A percentile compares a stretch with the other conserved stretches of the same genome.
Evolutionary conservation across 2,888 invertebrate genomes (phyloP).

Genomic region (Hedya salicella): DNA sequence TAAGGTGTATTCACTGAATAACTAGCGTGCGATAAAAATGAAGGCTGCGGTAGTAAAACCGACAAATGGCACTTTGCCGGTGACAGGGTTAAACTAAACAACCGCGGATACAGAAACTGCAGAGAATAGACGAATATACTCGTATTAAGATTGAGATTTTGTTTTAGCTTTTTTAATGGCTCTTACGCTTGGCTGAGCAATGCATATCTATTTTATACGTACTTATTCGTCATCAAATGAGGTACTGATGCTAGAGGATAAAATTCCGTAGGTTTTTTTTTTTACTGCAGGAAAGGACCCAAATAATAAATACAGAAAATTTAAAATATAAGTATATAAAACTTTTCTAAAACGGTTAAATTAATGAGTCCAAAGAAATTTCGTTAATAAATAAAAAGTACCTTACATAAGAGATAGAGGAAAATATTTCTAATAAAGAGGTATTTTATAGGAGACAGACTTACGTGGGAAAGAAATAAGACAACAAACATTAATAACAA

Average conservation of each 20-base stretch:
- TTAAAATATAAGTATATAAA: no score
- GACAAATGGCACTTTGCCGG: slow-evolving; percentile 83
- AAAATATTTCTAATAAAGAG: neutral
- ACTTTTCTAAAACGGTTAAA: no score
- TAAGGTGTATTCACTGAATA: slow-evolving; percentile 41
- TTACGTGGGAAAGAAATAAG: slow-evolving; percentile 29
- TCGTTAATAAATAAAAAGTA: no score
- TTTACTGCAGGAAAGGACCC: no score
- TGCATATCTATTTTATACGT: no score
- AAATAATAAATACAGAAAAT: no score
- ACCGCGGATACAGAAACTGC: slow-evolving; percentile 41
- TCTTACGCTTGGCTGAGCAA: no score
- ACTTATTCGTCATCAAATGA: no score
- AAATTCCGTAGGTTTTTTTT: no score
- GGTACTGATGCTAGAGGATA: no score
- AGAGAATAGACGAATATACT: slow-evolving; percentile 2
- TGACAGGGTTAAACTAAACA: slow-evolving; percentile 64
- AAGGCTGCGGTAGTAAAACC: slow-evolving; percentile 72
- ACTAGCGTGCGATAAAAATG: slow-evolving; percentile 36
- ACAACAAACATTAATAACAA: slow-evolving; percentile 40
- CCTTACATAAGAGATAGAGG: neutral
- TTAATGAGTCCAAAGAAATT: no score
- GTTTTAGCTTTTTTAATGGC: neutral
- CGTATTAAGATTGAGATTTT: neutral
- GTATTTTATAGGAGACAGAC: slow-evolving; percentile 8